Evolutionary conservation across 92 coral and sea anemone genomes (phyloP).

Genomic region (Epizoanthus scotinus): DNA sequence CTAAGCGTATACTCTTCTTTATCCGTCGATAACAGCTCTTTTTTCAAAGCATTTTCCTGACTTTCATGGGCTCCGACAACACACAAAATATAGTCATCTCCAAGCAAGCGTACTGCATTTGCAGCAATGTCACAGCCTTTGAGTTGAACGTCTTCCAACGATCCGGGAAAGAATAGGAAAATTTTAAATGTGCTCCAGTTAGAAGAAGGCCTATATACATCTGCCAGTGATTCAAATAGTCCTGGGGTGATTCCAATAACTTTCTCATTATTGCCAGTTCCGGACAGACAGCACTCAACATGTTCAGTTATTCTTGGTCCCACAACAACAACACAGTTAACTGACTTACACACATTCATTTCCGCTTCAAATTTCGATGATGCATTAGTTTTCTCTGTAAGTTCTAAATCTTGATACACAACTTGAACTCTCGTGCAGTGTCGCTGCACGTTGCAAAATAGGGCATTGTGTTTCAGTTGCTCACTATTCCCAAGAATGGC

Average conservation of each 20-base stretch:
- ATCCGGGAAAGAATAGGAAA: conserved; percentile 17
- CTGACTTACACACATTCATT: conserved; percentile 36
- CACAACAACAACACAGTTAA: conserved; percentile 42
- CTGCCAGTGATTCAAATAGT: background rate
- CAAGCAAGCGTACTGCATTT: conserved; percentile 21
- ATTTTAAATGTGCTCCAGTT: conserved; percentile 22
- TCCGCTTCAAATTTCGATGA: conserved; percentile 4
- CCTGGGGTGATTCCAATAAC: conserved; percentile 37
- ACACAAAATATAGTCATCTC: background rate
- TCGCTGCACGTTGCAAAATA: too few species aligned
- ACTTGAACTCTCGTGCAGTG: conserved; percentile 43
- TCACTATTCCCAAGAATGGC: too few species aligned
- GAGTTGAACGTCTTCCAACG: conserved; percentile 35
- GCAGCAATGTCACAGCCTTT: conserved; percentile 50
- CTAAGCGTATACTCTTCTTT: conserved; percentile 8
- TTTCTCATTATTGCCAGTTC: background rate
- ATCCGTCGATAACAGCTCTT: conserved; percentile 11
- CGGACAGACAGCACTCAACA: background rate
- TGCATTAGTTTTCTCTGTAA: background rate
- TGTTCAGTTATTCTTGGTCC: conserved; percentile 46
- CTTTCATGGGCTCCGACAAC: conserved; percentile 23
- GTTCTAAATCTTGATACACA: conserved; percentile 3
- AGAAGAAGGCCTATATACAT: background rate
- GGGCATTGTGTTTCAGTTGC: too few species aligned
- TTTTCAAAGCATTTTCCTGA: background rate